A percentile compares a stretch with the other conserved stretches of the same genome.
phyloP scores from a whole-genome alignment of 2,888 invertebrate genomes.

The Caenorhabditis angaria region DNA sequence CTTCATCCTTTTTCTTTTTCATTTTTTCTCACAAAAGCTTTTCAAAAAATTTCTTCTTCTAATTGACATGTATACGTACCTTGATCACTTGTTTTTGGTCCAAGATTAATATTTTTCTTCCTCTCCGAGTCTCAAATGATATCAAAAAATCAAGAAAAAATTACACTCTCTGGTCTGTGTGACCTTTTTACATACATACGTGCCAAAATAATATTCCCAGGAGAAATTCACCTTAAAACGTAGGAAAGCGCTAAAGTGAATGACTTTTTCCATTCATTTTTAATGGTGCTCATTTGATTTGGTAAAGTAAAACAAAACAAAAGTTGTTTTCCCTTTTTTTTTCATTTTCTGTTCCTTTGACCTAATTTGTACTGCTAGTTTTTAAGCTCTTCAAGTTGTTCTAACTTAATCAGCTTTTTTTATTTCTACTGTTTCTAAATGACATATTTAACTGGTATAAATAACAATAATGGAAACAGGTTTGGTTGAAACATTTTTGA shows the following conservation, averaged over 20 bases:
- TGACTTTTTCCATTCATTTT: slow-evolving; percentile 1
- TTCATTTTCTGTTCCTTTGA: not conserved
- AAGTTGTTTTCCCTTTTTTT: not conserved
- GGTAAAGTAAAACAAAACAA: slow-evolving; percentile 1
- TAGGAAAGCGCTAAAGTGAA: not conserved
- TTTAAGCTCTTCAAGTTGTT: not conserved
- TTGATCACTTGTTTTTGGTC: not conserved
- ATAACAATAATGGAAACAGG: not conserved
- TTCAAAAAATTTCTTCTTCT: not conserved
- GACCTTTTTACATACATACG: too few relatives aligned
- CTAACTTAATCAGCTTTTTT: not conserved
- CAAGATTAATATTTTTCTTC: too few relatives aligned
- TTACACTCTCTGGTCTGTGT: too few relatives aligned
- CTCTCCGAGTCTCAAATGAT: too few relatives aligned
- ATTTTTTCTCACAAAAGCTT: not conserved
- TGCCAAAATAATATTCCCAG: not conserved
- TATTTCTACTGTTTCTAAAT: not conserved
- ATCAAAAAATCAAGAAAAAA: not conserved
- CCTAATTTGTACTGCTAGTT: not conserved
- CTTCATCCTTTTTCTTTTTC: not conserved
- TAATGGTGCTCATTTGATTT: slow-evolving; percentile 4
- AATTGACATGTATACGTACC: not conserved
- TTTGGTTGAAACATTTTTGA: not conserved
- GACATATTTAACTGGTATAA: not conserved
- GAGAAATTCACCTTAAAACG: slow-evolving; percentile 4